Conservation (phyloP, 2,797 vertebrate species). For the Betta splendens region DNA sequence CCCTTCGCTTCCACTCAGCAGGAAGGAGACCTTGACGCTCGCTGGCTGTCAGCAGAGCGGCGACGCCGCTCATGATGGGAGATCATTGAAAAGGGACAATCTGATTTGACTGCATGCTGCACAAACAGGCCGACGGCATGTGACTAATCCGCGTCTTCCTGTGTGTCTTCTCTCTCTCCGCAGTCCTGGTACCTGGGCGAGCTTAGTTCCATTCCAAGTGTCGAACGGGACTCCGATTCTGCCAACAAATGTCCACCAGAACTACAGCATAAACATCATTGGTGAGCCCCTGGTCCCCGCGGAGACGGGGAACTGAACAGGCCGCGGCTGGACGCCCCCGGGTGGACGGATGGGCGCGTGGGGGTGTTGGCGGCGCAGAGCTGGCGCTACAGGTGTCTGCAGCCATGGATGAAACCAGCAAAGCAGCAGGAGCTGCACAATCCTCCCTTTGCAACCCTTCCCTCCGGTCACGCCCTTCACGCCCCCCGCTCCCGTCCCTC, state of each 20-base stretch:
- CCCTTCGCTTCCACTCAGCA: slow-evolving; percentile 11
- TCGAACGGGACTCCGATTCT: slow-evolving; percentile 99
- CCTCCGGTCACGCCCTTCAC: background rate
- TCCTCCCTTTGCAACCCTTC: slow-evolving; percentile 4
- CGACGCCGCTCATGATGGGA: slow-evolving; percentile 31
- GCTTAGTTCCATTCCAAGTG: slow-evolving; percentile 99
- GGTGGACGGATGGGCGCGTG: slow-evolving; percentile 50
- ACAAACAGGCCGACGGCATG: slow-evolving; percentile 35
- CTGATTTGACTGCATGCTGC: slow-evolving; percentile 38
- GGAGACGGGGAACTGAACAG: slow-evolving; percentile 96
- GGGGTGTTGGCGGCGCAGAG: slow-evolving; percentile 50
- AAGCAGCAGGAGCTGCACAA: slow-evolving; percentile 81
- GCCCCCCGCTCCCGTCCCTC: slow-evolving; percentile 26
- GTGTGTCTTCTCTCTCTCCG: slow-evolving; percentile 54
- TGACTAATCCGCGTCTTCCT: slow-evolving; percentile 41
- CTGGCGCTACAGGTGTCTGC: slow-evolving; percentile 67
- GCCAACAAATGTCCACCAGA: slow-evolving; percentile 99
- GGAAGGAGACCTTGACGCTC: slow-evolving; percentile 26
- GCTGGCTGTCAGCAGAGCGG: slow-evolving; percentile 38
- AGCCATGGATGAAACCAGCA: slow-evolving; percentile 89
- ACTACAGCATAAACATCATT: slow-evolving; percentile 99
- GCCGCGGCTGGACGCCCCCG: slow-evolving; percentile 52
- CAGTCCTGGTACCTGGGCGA: slow-evolving; percentile 99
- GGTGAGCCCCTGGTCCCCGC: slow-evolving; percentile 99
- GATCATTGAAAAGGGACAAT: slow-evolving; percentile 42